Conservation (phyloP, 2,797 vertebrate genomes). For the Antennarius maculatus region DNA sequence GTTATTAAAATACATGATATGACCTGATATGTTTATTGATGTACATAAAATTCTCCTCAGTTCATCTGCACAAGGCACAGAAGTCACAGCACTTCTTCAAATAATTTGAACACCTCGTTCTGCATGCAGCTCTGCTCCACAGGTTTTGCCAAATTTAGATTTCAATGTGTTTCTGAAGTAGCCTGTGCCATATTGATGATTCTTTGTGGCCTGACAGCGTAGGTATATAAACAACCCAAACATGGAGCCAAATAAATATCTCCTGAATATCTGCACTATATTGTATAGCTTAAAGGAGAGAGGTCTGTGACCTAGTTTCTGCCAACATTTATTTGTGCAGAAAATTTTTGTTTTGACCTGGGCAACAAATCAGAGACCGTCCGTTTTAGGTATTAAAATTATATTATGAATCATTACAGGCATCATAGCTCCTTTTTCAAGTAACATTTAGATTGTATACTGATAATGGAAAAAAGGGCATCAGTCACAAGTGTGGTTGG, state of each 20-base stretch:
- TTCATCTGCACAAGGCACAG: no score
- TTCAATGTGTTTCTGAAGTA: not conserved
- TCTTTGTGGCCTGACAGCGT: constrained; percentile 7
- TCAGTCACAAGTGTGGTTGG: constrained; percentile 56
- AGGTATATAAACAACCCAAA: constrained; percentile 21
- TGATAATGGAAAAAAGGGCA: constrained; percentile 60
- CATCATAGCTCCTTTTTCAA: constrained; percentile 34
- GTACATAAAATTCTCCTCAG: no score
- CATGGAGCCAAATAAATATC: constrained; percentile 2
- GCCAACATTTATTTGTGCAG: constrained; percentile 38
- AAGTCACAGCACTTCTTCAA: no score
- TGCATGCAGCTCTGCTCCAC: no score
- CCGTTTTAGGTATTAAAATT: constrained; percentile 37
- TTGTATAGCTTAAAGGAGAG: constrained; percentile 29
- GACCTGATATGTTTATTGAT: no score
- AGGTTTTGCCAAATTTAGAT: no score
- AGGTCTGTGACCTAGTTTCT: constrained; percentile 28
- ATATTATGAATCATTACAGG: constrained; percentile 32
- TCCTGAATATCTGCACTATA: constrained; percentile 12
- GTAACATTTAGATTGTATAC: constrained; percentile 34
- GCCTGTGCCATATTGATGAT: not conserved
- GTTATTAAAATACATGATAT: no score
- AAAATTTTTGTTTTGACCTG: constrained; percentile 24
- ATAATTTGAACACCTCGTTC: no score
- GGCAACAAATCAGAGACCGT: constrained; percentile 34